Evolutionary conservation across 2,888 invertebrate species (phyloP), one percentile per base, ranked within the genome.

Genomic region (Watsonalla cultraria): DNA sequence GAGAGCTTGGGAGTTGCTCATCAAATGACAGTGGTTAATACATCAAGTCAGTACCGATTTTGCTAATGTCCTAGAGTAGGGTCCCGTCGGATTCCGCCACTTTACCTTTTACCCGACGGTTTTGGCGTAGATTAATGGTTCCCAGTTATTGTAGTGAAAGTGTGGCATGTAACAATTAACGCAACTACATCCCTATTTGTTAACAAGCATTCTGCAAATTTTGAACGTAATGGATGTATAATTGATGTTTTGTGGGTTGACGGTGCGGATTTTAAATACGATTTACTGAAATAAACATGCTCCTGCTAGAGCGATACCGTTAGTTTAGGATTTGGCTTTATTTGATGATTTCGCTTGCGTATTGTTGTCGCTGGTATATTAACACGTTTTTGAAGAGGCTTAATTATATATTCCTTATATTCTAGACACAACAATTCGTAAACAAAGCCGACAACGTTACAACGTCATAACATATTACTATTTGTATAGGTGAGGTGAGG

Each of bases 51-150:
- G 72, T 65, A 73, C 68, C 71, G 72, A 80, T 84, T 81, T 76
- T 67, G 74, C 72, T 81, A 82, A 85, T 83, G 80, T 80, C 70
- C 72, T 62, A 62, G 81, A 80, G 80, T 74, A 76, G 77, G 78
- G 81, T 79, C 69, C 69, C 61, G 51, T 62, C 62, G 59, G 67
- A 67, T 71, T 68, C 71, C 70, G 72, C 72, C 76, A 75, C 75
- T 79, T 75, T 78, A 77, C 78, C 76, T 77, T 49, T 71, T 67
- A 65, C 63, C 64, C 68, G 51, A 62, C 68, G 62, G 66, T 72
- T 77, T 73, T 78, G 84, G 82, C 83, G 67, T 60, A 72, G 82
- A 86, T 84, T 83, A 81, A 86, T 85, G 80, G 67, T 68, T 64
- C 58, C 56, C 60, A 60, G 72, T 69, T 68, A 71, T 72, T 75